Conservation (phyloP, 2,888 invertebrate species). For the Limnephilus rhombicus region DNA sequence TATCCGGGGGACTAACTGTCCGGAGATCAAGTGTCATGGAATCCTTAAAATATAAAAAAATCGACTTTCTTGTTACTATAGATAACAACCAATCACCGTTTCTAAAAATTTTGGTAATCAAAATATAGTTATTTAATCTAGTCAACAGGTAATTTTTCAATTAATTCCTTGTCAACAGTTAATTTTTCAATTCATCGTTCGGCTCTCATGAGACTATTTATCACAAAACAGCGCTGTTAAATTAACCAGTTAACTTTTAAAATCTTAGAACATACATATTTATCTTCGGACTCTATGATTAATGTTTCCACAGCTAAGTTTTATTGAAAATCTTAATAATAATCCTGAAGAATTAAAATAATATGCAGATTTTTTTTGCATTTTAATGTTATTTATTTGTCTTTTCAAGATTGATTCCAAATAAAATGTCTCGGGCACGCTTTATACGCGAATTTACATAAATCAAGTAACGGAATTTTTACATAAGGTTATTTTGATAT, state of each 20-base stretch:
- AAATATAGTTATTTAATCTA: not conserved
- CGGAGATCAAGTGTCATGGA: too few species aligned
- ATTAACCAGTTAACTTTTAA: not conserved
- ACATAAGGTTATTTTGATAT: not conserved
- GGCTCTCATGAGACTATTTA: not conserved
- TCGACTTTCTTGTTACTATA: not conserved
- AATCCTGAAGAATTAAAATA: not conserved
- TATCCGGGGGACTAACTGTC: too few species aligned
- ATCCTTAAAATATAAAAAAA: too few species aligned
- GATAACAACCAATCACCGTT: not conserved
- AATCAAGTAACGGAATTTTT: slow-evolving; percentile 1
- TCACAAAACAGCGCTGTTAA: not conserved
- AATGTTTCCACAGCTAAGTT: not conserved
- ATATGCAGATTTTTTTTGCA: not conserved
- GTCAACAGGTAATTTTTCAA: not conserved
- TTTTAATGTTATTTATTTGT: not conserved
- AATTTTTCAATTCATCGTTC: not conserved
- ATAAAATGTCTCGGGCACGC: not conserved
- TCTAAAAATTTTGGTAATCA: not conserved
- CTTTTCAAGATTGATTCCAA: not conserved
- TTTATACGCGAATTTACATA: not conserved
- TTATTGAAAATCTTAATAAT: not conserved
- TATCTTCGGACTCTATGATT: not conserved
- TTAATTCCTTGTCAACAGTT: not conserved
- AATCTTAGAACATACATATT: not conserved